phyloP scores from a whole-genome alignment of 2,888 invertebrate genomes.

The Acleris emargana region DNA sequence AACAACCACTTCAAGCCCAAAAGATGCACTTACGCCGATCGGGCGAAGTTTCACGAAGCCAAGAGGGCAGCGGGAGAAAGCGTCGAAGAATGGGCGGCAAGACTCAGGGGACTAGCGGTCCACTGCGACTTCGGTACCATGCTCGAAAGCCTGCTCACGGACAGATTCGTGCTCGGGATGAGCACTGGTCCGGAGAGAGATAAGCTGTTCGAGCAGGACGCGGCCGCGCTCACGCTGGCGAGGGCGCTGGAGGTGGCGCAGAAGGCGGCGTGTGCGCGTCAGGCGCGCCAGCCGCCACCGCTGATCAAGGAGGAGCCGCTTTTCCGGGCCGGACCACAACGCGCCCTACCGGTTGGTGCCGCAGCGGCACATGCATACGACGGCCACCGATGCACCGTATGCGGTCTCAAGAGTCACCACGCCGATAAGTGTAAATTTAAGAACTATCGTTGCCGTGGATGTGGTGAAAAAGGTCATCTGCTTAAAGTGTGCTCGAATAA shows the following conservation, averaged over 20 bases:
- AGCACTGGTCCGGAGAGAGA: conserved; percentile 27
- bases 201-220: conserved; percentile 8
- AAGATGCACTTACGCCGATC: conserved; percentile 6
- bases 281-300: conserved; percentile 2
- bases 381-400: conserved; percentile 23
- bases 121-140: conserved; percentile 3
- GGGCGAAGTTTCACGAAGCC: conserved; percentile 29
- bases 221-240: conserved; percentile 23
- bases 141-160: conserved; percentile 3
- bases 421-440: conserved; percentile 34
- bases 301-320: conserved; percentile 35
- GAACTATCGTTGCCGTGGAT: conserved; percentile 28
- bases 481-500: conserved; percentile 28
- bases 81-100: conserved; percentile 31
- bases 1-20: conserved; percentile 6
- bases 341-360: neutral
- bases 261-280: conserved; percentile 35
- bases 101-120: conserved; percentile 22
- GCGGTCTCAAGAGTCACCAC: conserved; percentile 31
- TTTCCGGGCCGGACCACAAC: conserved; percentile 6
- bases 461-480: conserved; percentile 35
- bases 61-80: conserved; percentile 17
- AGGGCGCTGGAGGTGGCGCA: conserved; percentile 36
- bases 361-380: neutral
- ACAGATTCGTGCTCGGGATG: conserved; percentile 38